Evolutionary conservation across 2,888 invertebrate genomes (phyloP), one percentile per base, ranked within the genome.

Genomic region (Nysson spinosus): DNA sequence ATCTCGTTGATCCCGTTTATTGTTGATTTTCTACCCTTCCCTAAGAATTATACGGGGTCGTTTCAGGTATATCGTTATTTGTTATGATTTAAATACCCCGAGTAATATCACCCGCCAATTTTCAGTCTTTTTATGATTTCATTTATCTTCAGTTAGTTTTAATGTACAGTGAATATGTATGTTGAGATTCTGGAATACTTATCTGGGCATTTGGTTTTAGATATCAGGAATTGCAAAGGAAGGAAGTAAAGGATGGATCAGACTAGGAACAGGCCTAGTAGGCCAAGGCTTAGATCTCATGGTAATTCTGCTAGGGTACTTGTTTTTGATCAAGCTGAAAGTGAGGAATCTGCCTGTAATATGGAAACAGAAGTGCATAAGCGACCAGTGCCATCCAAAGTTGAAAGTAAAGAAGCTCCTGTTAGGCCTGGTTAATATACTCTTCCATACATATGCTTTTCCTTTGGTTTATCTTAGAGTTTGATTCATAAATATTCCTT

Each of bases 321-420:
- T 79, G 90, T 93, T 78, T 94, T 94, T 85, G 94, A 94, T 86
- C 93, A 94, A 88, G 90, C 91, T 47, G 91, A 92, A 83, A 88
- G 90, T 57, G 91, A 92, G 78, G 85, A 87, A 66, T 79, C 79
- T 65, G 80, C 73, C 22, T 58, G 52, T 20, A 81, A 73, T 30
- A 57, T 58, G 20, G 85, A 85, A 26, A 19, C 67, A 12, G 81
- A 83, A 26, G 24, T 62, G 4, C 68, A 74, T 11, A 79, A 78
- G 22, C 75, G 67, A 46, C 68, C 79, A 2, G 39, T 70, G 22
- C 65, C 78, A 9, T 55, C 76, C 4, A 84, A 83, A 68, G 49
- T 79, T 0, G 84, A 85, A 35, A 85, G 86, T 65, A 85, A 85
- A 42, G 87, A 87, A 46, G 85, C 86, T 44, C 84, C 85, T 9